Evolutionary conservation across 2,888 invertebrate species (phyloP), one percentile per base, ranked within the genome.

Genomic region (Icerya purchasi): DNA sequence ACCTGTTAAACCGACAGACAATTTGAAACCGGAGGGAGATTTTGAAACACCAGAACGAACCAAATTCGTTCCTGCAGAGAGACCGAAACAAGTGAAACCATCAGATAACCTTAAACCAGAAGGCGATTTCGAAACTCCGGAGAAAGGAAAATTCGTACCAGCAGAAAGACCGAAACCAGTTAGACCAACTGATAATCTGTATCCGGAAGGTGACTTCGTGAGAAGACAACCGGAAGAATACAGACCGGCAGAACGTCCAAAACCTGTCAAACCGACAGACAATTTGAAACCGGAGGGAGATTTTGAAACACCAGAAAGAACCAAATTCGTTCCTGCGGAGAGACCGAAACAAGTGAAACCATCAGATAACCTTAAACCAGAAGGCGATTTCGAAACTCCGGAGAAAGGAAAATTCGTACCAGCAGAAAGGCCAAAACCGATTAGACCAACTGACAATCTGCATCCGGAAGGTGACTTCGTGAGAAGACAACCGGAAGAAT

Each of bases 61-160:
- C 59, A 73, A 74, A 24, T 73, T 75, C 2, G 75, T 75, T 22
- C 72, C 73, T 58, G 79, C 78, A 3, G 83, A 83, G 66, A 23
- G 70, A 70, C 68, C 51, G 0, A 75, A 76, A 2, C 77, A 79
- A 58, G 70, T 81, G 1, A 76, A 69, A 66, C 80, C 77, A 63
- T 78, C 81, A 69, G 84, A 84, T 68, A 80, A 84, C 68, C 64
- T 69, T 2, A 67, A 63, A 53, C 65, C 67, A 20, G 69, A 68
- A 59, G 69, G 69, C 0, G 68, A 68, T n/a, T 69, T 69, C 63
- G 64, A 77, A 64, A 66, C 71, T 18, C 77, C 76, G 68, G 24
- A 53, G 21, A 59, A 58, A n/a, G 61, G 61, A 22, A 57, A 64
- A 56, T 61, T 56, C 23, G 56, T 53, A 22, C 57, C 61, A 2